Percentiles rank a stretch among this genome's conserved stretches.
These are phyloP conservation scores for Acrocyrtus sp. DNA, from an alignment of 2,888 invertebrate species.

Conservation along the genomic window DNA sequence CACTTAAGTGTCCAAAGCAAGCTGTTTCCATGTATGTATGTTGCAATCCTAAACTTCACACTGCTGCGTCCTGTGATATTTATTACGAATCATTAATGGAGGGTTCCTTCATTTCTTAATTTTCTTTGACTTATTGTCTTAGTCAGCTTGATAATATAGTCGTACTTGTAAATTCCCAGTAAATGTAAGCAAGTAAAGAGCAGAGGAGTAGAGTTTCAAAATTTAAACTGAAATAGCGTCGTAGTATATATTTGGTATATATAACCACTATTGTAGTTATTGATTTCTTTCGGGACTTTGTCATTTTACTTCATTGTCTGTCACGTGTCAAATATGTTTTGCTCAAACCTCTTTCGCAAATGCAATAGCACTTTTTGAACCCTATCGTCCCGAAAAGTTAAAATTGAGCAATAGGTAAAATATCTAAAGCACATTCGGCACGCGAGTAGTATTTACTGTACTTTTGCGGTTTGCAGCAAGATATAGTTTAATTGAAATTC, in stretches of 20 bases:
- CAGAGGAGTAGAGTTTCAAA: too few relatives aligned
- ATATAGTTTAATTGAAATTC: too few relatives aligned
- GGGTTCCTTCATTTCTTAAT: slow-evolving; percentile 17
- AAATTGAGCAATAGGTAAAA: too few relatives aligned
- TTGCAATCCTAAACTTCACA: slow-evolving; percentile 37
- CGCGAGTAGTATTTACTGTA: too few relatives aligned
- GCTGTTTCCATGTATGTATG: slow-evolving; percentile 35
- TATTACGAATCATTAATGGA: slow-evolving; percentile 36
- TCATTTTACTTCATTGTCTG: slow-evolving; percentile 42
- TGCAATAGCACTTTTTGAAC: neutral
- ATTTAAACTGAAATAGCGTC: too few relatives aligned
- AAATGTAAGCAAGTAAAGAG: neutral
- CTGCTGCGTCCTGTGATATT: slow-evolving; percentile 54
- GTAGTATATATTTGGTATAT: neutral
- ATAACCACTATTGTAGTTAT: neutral
- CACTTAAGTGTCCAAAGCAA: neutral
- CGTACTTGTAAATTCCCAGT: slow-evolving; percentile 6
- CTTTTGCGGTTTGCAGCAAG: too few relatives aligned
- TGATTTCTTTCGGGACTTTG: neutral
- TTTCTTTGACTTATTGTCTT: slow-evolving; percentile 1
- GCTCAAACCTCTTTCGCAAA: slow-evolving; percentile 37
- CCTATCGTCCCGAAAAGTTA: too few relatives aligned
- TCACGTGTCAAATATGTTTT: slow-evolving; percentile 47
- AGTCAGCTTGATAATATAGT: slow-evolving; percentile 18
- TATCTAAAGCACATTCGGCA: too few relatives aligned